Percentiles rank a stretch among this genome's conserved stretches.
These are phyloP conservation scores for Bicyclus anynana DNA, from an alignment of 1,140 invertebrate species.

Conservation along the genomic window DNA sequence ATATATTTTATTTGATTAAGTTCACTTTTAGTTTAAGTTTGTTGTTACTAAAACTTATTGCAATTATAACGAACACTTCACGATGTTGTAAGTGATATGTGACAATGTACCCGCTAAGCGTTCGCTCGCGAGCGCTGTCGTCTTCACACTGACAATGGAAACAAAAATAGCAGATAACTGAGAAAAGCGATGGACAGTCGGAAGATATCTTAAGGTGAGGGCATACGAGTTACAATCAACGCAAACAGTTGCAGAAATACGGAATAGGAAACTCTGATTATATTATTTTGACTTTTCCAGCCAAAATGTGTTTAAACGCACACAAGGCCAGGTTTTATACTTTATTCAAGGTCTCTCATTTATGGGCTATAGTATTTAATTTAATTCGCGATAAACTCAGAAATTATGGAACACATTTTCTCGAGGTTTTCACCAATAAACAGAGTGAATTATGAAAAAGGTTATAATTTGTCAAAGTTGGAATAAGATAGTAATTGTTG, in stretches of 20 bases:
- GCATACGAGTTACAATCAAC: background rate
- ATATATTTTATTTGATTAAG: background rate
- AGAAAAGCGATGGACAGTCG: conserved; percentile 29
- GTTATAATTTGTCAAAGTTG: too few relatives aligned
- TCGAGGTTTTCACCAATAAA: too few relatives aligned
- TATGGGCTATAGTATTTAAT: too few relatives aligned
- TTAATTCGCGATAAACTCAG: too few relatives aligned
- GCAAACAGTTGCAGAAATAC: background rate
- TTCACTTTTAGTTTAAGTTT: background rate
- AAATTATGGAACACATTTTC: too few relatives aligned
- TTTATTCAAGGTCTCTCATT: too few relatives aligned
- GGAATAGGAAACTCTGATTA: background rate
- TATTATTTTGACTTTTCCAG: background rate
- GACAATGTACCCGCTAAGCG: conserved; percentile 21
- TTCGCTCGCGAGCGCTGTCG: conserved; percentile 39
- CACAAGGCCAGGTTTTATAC: too few relatives aligned
- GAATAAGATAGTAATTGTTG: too few relatives aligned
- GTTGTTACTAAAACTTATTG: background rate
- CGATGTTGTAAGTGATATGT: background rate
- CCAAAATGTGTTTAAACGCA: too few relatives aligned
- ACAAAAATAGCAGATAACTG: conserved; percentile 53
- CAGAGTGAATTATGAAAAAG: too few relatives aligned
- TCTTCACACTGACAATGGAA: conserved; percentile 40
- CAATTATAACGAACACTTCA: conserved; percentile 4
- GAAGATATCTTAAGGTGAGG: conserved; percentile 18